A percentile compares a stretch with the other conserved stretches of the same genome.
Conservation (phyloP, 2,797 vertebrate species). For the Channallabes apus region DNA sequence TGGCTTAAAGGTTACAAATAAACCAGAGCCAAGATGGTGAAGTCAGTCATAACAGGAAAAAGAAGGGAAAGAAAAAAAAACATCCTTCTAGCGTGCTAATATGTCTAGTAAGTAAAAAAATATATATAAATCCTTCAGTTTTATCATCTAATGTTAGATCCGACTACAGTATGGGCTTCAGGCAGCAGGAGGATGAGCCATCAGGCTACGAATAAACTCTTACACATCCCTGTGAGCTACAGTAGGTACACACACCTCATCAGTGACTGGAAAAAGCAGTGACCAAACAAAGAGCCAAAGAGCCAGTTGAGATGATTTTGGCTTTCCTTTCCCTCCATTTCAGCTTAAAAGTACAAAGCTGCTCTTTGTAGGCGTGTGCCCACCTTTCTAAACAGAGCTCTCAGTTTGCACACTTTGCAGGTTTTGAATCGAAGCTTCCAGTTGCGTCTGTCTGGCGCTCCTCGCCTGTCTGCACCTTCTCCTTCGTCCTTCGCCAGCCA, state of each 20-base stretch:
- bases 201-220: conserved; percentile 46
- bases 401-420: conserved; percentile 73
- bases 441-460: conserved; percentile 28
- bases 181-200: conserved; percentile 51
- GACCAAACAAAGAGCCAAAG: neutral
- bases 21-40: neutral
- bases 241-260: conserved; percentile 4
- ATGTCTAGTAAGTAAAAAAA: neutral
- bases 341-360: conserved; percentile 62
- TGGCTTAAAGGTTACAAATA: neutral
- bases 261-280: conserved; percentile 24
- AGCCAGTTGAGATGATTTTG: neutral
- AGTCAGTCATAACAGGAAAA: neutral
- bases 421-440: conserved; percentile 60
- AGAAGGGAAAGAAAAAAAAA: neutral
- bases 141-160: conserved; percentile 1
- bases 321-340: neutral
- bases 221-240: neutral
- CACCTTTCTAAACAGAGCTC: conserved; percentile 73
- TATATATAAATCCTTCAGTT: neutral
- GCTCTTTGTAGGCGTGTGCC: conserved; percentile 70
- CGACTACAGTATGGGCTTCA: conserved; percentile 43
- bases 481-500: conserved; percentile 79
- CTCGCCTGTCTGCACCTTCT: conserved; percentile 61
- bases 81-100: neutral